These are phyloP conservation scores for Rhea pennata DNA, from an alignment of 2,113 vertebrate genomes.

Conservation along the genomic window DNA sequence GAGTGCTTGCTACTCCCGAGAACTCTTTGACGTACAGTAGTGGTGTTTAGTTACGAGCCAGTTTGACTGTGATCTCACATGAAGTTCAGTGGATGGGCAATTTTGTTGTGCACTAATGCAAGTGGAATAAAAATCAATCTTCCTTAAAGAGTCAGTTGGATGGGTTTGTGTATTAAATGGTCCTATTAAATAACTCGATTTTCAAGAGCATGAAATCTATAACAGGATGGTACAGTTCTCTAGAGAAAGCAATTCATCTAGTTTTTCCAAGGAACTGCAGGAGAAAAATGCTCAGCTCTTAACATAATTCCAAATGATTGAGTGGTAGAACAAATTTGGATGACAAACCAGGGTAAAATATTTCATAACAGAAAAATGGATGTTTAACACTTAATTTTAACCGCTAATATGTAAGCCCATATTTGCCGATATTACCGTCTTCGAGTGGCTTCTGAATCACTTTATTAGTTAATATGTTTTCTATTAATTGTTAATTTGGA, in stretches of 20 bases:
- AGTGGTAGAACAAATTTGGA: neutral
- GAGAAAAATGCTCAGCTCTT: fast-evolving
- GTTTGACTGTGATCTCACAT: neutral
- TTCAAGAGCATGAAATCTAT: neutral
- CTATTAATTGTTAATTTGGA: neutral
- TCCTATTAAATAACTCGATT: neutral
- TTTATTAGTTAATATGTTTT: neutral
- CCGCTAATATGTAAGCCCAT: neutral
- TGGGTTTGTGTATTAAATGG: neutral
- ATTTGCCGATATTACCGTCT: neutral
- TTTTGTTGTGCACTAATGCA: neutral
- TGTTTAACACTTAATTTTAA: neutral
- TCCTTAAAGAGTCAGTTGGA: neutral
- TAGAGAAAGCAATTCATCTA: neutral
- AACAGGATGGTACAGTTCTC: neutral
- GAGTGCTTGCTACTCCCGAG: neutral
- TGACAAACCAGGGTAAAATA: neutral
- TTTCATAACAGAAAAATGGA: neutral
- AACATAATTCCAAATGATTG: neutral
- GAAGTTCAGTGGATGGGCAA: neutral
- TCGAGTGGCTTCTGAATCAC: neutral
- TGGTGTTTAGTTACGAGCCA: neutral
- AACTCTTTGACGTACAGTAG: neutral
- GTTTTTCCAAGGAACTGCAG: neutral
- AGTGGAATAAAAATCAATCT: neutral